These are phyloP conservation scores for Ephialtes manifestator DNA, from an alignment of 2,888 invertebrate species.

Conservation along the genomic window DNA sequence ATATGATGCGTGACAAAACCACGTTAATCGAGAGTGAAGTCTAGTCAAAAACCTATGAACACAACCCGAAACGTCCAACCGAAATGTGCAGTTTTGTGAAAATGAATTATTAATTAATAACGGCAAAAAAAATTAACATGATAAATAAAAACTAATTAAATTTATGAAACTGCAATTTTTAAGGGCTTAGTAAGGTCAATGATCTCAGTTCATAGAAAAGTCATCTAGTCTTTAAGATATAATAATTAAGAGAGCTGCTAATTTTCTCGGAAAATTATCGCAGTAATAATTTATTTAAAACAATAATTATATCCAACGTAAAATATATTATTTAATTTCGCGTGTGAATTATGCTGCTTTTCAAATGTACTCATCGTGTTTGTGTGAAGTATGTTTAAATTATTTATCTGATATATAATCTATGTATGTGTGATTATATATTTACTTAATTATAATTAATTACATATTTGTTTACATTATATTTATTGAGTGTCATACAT, in stretches of 20 bases:
- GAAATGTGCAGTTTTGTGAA: constrained; percentile 28
- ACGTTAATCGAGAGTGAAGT: constrained; percentile 70
- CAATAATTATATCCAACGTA: neutral
- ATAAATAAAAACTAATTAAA: constrained; percentile 19
- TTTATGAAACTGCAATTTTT: constrained; percentile 15
- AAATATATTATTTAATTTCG: neutral
- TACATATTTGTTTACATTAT: neutral
- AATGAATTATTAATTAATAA: neutral
- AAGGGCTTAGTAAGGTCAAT: constrained; percentile 65
- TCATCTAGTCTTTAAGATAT: constrained; percentile 55
- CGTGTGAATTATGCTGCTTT: constrained; percentile 3
- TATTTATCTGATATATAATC: neutral
- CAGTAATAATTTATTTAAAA: neutral
- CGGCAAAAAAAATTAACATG: neutral
- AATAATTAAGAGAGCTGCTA: neutral
- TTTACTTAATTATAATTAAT: too few relatives aligned
- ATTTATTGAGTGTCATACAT: constrained; percentile 13
- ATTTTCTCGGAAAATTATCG: too few relatives aligned
- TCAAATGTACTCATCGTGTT: constrained; percentile 20
- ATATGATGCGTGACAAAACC: constrained; percentile 30
- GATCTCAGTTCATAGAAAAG: constrained; percentile 72
- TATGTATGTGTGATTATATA: neutral
- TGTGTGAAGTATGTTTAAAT: constrained; percentile 18
- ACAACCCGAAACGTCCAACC: constrained; percentile 61
- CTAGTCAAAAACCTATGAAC: constrained; percentile 72